Percentiles rank a stretch among this genome's conserved stretches.
Evolutionary conservation across 1,140 invertebrate genomes (phyloP).

Genomic region (Dinothrombium tinctorium): DNA sequence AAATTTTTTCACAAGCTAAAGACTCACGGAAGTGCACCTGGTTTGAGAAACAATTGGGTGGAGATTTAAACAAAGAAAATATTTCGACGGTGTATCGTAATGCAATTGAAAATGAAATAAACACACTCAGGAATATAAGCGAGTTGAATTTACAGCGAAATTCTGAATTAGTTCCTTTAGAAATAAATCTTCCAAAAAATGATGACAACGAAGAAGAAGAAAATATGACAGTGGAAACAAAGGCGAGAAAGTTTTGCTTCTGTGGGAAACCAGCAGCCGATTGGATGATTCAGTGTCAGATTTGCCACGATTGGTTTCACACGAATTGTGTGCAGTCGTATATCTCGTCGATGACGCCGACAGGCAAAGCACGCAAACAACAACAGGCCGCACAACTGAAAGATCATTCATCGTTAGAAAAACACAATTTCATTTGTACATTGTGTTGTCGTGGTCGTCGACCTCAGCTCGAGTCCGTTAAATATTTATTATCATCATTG

Average conservation of each 20-base stretch:
- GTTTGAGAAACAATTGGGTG: conserved; percentile 1
- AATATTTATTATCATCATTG: conserved; percentile 55
- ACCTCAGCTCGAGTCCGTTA: conserved; percentile 57
- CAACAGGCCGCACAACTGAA: neutral
- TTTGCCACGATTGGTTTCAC: conserved; percentile 86
- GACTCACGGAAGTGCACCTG: neutral
- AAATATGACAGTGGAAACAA: conserved; percentile 13
- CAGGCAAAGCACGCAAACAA: neutral
- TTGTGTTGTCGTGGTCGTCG: conserved; percentile 57
- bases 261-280: conserved; percentile 41
- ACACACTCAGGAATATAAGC: neutral
- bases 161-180: conserved; percentile 42
- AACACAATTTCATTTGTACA: conserved; percentile 50
- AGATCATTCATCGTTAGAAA: neutral
- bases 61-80: neutral
- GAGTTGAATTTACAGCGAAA: neutral
- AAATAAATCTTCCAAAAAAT: conserved; percentile 41
- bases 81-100: neutral
- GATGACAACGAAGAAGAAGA: conserved; percentile 22
- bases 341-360: neutral
- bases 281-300: conserved; percentile 70
- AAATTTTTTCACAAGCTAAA: neutral
- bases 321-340: conserved; percentile 15
- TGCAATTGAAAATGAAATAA: neutral
- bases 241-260: conserved; percentile 35